These are phyloP conservation scores for Characodon lateralis DNA, from an alignment of 2,797 vertebrate genomes.

Conservation along the genomic window DNA sequence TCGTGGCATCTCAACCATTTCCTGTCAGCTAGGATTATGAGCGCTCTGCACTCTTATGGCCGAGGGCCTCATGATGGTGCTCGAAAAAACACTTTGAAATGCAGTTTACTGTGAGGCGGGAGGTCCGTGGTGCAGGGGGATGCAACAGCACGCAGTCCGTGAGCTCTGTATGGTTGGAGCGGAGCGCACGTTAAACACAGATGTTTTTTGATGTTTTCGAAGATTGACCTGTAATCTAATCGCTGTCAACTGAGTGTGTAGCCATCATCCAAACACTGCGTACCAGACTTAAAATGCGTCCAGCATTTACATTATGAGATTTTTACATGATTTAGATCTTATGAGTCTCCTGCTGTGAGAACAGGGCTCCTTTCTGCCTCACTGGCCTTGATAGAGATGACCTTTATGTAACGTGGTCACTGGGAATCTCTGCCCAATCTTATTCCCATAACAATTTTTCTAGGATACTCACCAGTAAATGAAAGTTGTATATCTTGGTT, in stretches of 20 bases:
- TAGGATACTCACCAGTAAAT: conserved; percentile 25
- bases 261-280: conserved; percentile 7
- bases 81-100: conserved; percentile 86
- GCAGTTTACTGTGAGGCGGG: conserved; percentile 84
- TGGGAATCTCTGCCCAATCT: conserved; percentile 63
- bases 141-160: conserved; percentile 31
- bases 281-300: conserved; percentile 16
- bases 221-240: conserved; percentile 1
- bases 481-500: conserved; percentile 62
- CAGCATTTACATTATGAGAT: conserved; percentile 34
- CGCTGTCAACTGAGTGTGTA: conserved; percentile 5
- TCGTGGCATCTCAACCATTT: conserved; percentile 98
- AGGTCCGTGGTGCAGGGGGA: conserved; percentile 56
- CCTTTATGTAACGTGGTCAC: conserved; percentile 46
- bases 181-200: conserved; percentile 30
- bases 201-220: conserved; percentile 43
- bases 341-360: conserved; percentile 59
- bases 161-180: conserved; percentile 40
- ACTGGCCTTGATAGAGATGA: conserved; percentile 37
- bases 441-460: conserved; percentile 64
- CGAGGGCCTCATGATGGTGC: conserved; percentile 87
- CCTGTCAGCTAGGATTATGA: conserved; percentile 93
- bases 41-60: conserved; percentile 88
- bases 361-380: conserved; percentile 54
- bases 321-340: conserved; percentile 52